These are phyloP conservation scores for Hetaerina americana DNA, from an alignment of 1,140 invertebrate genomes.

Conservation along the genomic window DNA sequence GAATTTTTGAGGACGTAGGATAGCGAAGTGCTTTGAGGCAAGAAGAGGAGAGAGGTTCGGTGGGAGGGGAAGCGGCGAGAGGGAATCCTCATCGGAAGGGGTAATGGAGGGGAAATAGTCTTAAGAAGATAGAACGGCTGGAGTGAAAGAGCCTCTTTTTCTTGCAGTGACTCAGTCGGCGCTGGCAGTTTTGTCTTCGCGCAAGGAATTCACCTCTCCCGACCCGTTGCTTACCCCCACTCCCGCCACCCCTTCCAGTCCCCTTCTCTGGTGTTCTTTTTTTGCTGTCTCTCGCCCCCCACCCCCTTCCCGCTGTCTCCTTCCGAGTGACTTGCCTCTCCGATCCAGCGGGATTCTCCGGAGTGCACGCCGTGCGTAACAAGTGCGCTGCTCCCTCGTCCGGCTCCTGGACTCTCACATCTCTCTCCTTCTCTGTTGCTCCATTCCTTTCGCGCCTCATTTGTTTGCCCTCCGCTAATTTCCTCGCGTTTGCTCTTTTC, in stretches of 20 bases:
- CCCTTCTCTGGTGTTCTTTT: background rate
- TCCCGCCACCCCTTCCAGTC: too few species aligned
- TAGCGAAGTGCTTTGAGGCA: background rate
- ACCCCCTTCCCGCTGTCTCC: background rate
- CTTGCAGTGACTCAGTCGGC: background rate
- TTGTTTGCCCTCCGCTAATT: too few species aligned
- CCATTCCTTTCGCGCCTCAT: too few species aligned
- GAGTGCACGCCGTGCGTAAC: background rate
- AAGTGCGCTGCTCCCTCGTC: background rate
- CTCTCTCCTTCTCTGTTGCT: too few species aligned
- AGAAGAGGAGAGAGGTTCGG: background rate
- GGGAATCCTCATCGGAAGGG: too few species aligned
- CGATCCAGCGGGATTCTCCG: background rate
- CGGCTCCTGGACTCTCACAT: background rate
- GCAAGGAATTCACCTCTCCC: background rate
- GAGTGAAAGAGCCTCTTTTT: background rate
- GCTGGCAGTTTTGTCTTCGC: background rate
- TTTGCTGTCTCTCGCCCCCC: background rate
- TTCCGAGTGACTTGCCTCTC: background rate
- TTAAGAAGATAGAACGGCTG: background rate
- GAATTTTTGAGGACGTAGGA: constrained; percentile 4
- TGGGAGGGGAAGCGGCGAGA: background rate
- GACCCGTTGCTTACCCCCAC: background rate
- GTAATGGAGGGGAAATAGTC: background rate
- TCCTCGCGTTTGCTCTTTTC: too few species aligned